phyloP scores from a whole-genome alignment of 2,113 vertebrate genomes.

The Morone chrysops region DNA sequence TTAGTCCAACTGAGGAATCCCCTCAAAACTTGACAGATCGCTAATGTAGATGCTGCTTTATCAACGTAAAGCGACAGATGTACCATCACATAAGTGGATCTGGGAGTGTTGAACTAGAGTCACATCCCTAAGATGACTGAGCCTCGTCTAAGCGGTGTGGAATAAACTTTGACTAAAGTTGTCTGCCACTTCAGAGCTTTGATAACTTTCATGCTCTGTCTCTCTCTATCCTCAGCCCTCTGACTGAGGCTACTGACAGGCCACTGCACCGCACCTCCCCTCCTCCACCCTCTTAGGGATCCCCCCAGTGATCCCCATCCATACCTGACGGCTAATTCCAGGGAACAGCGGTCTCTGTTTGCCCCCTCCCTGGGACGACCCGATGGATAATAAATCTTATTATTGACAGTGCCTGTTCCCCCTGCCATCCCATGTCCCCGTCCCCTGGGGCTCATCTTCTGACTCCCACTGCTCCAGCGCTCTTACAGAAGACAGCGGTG shows the following conservation, averaged over 20 bases:
- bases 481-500: conserved; percentile 65
- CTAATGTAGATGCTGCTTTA: conserved; percentile 34
- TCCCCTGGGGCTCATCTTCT: conserved; percentile 80
- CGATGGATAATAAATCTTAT: conserved; percentile 86
- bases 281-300: conserved; percentile 63
- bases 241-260: conserved; percentile 70
- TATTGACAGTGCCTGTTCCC: conserved; percentile 81
- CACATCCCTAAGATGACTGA: conserved; percentile 58
- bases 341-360: conserved; percentile 77
- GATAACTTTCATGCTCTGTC: not conserved
- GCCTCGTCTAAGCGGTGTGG: conserved; percentile 17
- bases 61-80: conserved; percentile 44
- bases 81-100: conserved; percentile 48
- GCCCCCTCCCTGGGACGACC: conserved; percentile 66
- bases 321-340: conserved; percentile 80
- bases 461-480: conserved; percentile 77
- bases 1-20: conserved; percentile 29
- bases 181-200: conserved; percentile 34
- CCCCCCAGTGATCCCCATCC: conserved; percentile 41
- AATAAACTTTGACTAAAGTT: conserved; percentile 48
- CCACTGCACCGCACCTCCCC: conserved; percentile 24
- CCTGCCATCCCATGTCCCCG: conserved; percentile 54
- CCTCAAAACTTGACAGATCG: conserved; percentile 39
- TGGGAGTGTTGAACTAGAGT: conserved; percentile 46
- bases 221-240: conserved; percentile 53